Conservation (phyloP, 2,113 vertebrate genomes). For the Alosa alosa region DNA sequence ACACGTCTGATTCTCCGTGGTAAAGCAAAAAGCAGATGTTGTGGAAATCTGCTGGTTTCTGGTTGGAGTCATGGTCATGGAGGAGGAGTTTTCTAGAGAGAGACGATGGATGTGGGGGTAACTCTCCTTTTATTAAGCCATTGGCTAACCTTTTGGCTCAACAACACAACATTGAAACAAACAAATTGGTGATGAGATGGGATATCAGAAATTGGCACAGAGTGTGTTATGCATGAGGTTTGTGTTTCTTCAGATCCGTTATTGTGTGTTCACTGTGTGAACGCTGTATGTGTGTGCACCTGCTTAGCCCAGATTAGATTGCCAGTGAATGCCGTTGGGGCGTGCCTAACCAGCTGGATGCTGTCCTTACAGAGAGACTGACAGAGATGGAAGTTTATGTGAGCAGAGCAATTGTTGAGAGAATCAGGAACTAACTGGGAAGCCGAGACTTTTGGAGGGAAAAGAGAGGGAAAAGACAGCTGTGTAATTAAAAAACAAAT, state of each 20-base stretch:
- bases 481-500: neutral
- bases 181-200: too few species aligned
- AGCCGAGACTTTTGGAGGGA: neutral
- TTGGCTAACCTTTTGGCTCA: too few species aligned
- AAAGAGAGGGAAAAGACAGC: neutral
- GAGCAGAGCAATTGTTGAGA: neutral
- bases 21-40: neutral
- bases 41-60: too few species aligned
- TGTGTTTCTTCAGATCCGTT: neutral
- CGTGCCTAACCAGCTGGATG: neutral
- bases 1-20: neutral
- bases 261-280: neutral
- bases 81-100: too few species aligned
- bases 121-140: too few species aligned
- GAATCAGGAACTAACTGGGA: neutral
- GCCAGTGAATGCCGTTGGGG: neutral
- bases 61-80: too few species aligned
- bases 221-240: neutral
- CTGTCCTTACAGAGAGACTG: neutral
- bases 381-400: neutral
- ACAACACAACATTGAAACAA: too few species aligned
- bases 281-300: neutral
- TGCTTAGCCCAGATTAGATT: neutral
- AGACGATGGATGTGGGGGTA: too few species aligned
- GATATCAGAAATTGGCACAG: too few species aligned